Conservation (phyloP, 2,113 vertebrate genomes). For the Siniperca chuatsi region DNA sequence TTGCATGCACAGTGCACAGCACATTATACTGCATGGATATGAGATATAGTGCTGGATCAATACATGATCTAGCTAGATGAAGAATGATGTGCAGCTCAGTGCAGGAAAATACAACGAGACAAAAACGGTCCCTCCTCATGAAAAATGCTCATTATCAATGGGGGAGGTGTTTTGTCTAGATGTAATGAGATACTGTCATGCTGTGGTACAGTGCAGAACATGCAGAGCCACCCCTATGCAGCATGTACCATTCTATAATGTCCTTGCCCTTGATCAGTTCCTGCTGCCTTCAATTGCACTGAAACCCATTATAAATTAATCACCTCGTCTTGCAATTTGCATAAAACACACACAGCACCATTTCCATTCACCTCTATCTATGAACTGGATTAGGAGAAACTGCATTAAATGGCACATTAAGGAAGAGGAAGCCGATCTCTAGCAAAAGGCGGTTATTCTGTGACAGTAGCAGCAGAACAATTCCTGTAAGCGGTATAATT, state of each 20-base stretch:
- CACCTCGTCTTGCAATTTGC: slow-evolving; percentile 80
- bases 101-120: slow-evolving; percentile 67
- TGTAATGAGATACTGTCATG: slow-evolving; percentile 86
- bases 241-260: slow-evolving; percentile 80
- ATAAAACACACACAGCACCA: slow-evolving; percentile 83
- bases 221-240: slow-evolving; percentile 81
- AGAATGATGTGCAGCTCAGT: slow-evolving; percentile 74
- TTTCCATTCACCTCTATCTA: slow-evolving; percentile 77
- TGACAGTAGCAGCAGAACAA: slow-evolving; percentile 61
- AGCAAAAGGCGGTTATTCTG: slow-evolving; percentile 74
- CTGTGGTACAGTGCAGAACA: slow-evolving; percentile 82
- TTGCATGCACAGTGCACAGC: slow-evolving; percentile 58
- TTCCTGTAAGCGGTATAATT: slow-evolving; percentile 79
- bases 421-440: slow-evolving; percentile 64
- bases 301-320: slow-evolving; percentile 85
- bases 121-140: slow-evolving; percentile 72
- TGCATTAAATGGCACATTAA: slow-evolving; percentile 82
- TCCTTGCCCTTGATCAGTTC: slow-evolving; percentile 85
- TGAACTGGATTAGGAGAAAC: slow-evolving; percentile 78
- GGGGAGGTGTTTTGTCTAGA: slow-evolving; percentile 83
- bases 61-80: slow-evolving; percentile 76
- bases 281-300: slow-evolving; percentile 82
- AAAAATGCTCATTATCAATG: slow-evolving; percentile 85
- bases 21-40: slow-evolving; percentile 74
- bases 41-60: slow-evolving; percentile 75